Evolutionary conservation across 64 coral and sea anemone genomes (phyloP), one percentile per base, ranked within the genome.

Genomic region (Actinia tenebrosa): DNA sequence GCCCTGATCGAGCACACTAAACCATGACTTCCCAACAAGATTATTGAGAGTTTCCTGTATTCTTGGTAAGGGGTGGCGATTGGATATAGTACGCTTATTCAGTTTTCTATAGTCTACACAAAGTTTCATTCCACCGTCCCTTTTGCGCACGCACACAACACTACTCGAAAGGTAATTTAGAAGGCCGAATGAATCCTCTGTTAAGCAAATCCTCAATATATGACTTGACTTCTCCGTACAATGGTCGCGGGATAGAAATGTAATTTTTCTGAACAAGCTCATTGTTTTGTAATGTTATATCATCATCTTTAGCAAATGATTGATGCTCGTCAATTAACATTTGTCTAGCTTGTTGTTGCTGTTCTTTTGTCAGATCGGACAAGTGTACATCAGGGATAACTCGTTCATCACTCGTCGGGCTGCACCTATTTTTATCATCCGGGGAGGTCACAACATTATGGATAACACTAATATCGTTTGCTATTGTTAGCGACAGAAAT

Each of bases 401-500:
- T n/a, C n/a, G n/a, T n/a, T n/a, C n/a, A n/a, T n/a, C n/a, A n/a
- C n/a, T n/a, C n/a, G n/a, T n/a, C n/a, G n/a, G n/a, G n/a, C n/a
- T n/a, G n/a, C n/a, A n/a, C n/a, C n/a, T n/a, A n/a, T n/a, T n/a
- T n/a, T n/a, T n/a, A n/a, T n/a, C n/a, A n/a, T n/a, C n/a, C n/a
- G n/a, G n/a, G n/a, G n/a, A n/a, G n/a, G n/a, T n/a, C n/a, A n/a
- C n/a, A n/a, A n/a, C n/a, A n/a, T n/a, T n/a, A n/a, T n/a, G n/a
- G n/a, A n/a, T n/a, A n/a, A 95, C 26, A 47, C 45, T 60, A 54
- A 95, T 72, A 22, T 95, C 83, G 6, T 79, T 71, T 72, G 23
- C 79, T 91, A 69, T 58, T 92, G 87, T 87, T 95, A 64, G 93
- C 80, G 44, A 95, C 86, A 1, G 66, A 45, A 45, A 91, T 56